Conservation (phyloP, 1,140 invertebrate species). For the Hylaeus volcanicus region DNA sequence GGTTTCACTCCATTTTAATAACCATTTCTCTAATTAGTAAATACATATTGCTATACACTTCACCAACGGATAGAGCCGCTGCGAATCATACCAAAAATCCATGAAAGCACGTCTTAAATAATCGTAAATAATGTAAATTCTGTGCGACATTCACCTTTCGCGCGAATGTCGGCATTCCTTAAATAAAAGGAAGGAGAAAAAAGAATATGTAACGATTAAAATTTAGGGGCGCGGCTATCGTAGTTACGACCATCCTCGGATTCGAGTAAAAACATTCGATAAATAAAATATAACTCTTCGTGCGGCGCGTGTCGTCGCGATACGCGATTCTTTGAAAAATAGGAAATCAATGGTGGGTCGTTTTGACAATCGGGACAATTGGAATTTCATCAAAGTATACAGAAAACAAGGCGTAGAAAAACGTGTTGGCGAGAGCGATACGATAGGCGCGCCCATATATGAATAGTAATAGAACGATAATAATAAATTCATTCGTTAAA, state of each 20-base stretch:
- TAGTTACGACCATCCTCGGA: not conserved
- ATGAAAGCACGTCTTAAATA: constrained; percentile 49
- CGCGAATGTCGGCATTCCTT: constrained; percentile 24
- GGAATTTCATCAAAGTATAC: not conserved
- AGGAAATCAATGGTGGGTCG: not conserved
- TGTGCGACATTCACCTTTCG: constrained; percentile 11
- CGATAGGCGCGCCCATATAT: constrained; percentile 17
- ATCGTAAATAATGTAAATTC: constrained; percentile 42
- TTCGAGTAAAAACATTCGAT: not conserved
- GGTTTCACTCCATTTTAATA: constrained; percentile 52
- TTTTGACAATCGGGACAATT: not conserved
- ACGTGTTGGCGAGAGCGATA: not conserved
- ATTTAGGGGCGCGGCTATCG: constrained; percentile 32
- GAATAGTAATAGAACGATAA: constrained; percentile 35
- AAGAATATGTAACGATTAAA: constrained; percentile 23
- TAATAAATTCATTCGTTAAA: constrained; percentile 47
- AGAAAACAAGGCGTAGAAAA: not conserved
- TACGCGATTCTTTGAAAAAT: not conserved
- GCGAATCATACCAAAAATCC: constrained; percentile 33
- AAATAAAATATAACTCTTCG: constrained; percentile 12
- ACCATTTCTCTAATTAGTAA: constrained; percentile 38
- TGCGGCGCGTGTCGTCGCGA: not conserved
- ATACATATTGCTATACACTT: constrained; percentile 53
- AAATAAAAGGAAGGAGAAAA: constrained; percentile 26
- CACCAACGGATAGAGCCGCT: constrained; percentile 32